These are phyloP conservation scores for Drosophila sturtevanti DNA, from an alignment of 1,140 invertebrate species.

Conservation along the genomic window DNA sequence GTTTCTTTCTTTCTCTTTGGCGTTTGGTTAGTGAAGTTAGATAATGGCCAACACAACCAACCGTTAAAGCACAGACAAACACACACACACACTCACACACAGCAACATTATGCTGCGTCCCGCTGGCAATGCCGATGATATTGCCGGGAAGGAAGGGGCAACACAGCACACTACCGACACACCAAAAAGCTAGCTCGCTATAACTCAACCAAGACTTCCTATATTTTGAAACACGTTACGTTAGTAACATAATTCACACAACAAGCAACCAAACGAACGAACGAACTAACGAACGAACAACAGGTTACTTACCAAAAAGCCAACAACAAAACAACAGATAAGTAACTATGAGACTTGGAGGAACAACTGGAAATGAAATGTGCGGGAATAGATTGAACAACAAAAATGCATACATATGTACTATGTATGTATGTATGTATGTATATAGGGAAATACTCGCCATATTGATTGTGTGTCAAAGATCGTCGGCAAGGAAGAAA, in stretches of 20 bases:
- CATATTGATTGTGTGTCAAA: conserved; percentile 5
- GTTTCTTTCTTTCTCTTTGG: conserved; percentile 71
- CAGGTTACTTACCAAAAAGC: conserved; percentile 30
- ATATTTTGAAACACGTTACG: conserved; percentile 83
- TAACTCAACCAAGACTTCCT: conserved; percentile 82
- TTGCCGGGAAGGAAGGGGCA: conserved; percentile 33
- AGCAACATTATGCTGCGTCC: background rate
- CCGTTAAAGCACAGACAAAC: conserved; percentile 61
- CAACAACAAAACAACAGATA: conserved; percentile 36
- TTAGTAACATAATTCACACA: conserved; percentile 83
- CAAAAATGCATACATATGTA: no score
- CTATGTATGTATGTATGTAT: no score
- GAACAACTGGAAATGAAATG: conserved; percentile 27
- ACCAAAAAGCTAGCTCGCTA: conserved; percentile 48
- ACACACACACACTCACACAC: background rate
- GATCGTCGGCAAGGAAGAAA: background rate
- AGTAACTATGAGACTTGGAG: background rate
- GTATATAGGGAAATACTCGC: background rate
- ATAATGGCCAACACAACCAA: conserved; percentile 65
- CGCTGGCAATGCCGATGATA: conserved; percentile 3
- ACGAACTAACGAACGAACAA: conserved; percentile 18
- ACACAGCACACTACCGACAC: conserved; percentile 16
- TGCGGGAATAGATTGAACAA: conserved; percentile 48
- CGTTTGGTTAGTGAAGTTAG: conserved; percentile 49
- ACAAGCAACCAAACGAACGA: conserved; percentile 42